A percentile compares a stretch with the other conserved stretches of the same genome.
Evolutionary conservation across 2,113 vertebrate species (phyloP).

Genomic region (Gasterosteus nipponicus): DNA sequence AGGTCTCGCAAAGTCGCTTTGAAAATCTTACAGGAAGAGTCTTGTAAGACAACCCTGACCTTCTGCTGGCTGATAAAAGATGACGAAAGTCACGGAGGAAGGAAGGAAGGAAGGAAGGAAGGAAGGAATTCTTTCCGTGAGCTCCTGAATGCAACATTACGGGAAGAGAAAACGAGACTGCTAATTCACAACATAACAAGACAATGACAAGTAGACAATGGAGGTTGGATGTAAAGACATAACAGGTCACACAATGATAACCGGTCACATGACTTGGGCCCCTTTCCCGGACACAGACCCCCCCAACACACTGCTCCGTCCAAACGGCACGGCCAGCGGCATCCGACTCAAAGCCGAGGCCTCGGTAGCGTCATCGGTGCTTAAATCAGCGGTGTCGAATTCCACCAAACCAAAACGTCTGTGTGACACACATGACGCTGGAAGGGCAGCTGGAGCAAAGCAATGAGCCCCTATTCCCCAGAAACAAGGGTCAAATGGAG

Average conservation of each 20-base stretch:
- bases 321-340: neutral
- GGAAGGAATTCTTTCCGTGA: neutral
- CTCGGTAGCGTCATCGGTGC: constrained; percentile 52
- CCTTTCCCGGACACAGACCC: constrained; percentile 21
- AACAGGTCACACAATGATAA: constrained; percentile 27
- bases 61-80: constrained; percentile 13
- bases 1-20: neutral
- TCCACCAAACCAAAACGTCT: constrained; percentile 60
- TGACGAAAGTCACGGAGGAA: constrained; percentile 5
- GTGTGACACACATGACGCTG: constrained; percentile 26
- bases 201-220: constrained; percentile 30
- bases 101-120: constrained; percentile 12
- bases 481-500: constrained; percentile 60
- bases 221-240: constrained; percentile 14
- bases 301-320: neutral
- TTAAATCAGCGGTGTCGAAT: constrained; percentile 57
- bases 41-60: neutral
- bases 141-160: neutral
- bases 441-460: constrained; percentile 16
- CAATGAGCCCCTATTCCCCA: constrained; percentile 41
- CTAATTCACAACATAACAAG: constrained; percentile 12
- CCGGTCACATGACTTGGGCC: neutral
- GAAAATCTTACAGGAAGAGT: constrained; percentile 19
- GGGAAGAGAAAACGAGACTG: constrained; percentile 3
- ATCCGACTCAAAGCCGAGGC: constrained; percentile 25